Base-by-base conservation (phyloP, 2,888 invertebrate genomes). In the Microctonus brassicae region DNA sequence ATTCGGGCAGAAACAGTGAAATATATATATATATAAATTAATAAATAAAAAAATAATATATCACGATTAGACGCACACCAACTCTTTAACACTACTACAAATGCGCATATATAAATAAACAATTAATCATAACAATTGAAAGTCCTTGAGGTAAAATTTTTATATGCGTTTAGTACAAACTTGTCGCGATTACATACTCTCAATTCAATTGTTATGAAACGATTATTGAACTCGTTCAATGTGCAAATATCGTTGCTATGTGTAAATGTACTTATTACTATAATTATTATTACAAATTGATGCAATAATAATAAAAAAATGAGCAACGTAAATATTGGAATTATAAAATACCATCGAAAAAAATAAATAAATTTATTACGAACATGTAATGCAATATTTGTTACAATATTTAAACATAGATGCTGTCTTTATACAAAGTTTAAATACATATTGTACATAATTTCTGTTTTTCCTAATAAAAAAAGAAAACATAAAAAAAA, bases 381-480 rank as follows among this genome's bases (percentile, higher is more conserved):
- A 73, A 64, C 29, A 66, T 17, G 7, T 65, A 74, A 69, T 77
- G 73, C 72, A 75, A 79, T 77, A 69, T 81, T 82, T 83, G 79
- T 83, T 81, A 81, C 76, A 77, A 77, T 24, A 71, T 39, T 13
- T 29, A n/a, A 55, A n/a, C 11, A 55, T 24, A 55, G 36, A 75
- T 70, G 74, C 65, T 63, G 64, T 70, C 75, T 76, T 74, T 17
- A 47, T 72, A 75, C 78, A 39, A 53, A 61, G 26, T 33, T 17
- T 63, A 26, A 57, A 52, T 39, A 29, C 52, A 67, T 42, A 24
- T 74, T 83, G 82, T 84, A 83, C 77, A 84, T 84, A 83, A 79
- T 67, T 77, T 78, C 1, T 36, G 7, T 81, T 64, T 83, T 83
- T 84, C 77, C 24, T 83, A 84, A 82, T 83, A 83, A 83, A 84